Evolutionary conservation across 2,797 vertebrate genomes (phyloP).

Genomic region (Phalloptychus januarius): DNA sequence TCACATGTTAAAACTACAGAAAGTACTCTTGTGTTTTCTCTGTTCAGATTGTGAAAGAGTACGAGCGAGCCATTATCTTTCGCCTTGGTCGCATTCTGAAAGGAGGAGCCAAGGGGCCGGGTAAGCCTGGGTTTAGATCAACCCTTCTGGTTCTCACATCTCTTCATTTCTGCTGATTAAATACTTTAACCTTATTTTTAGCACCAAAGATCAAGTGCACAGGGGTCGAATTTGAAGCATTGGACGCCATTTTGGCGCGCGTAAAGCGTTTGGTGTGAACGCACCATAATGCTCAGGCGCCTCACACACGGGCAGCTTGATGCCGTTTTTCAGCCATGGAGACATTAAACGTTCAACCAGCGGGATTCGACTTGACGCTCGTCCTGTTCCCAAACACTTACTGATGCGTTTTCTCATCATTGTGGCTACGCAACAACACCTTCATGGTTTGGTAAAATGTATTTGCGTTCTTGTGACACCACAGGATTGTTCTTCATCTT

Average conservation of each 20-base stretch:
- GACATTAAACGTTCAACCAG: too few relatives aligned
- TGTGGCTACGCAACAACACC: slow-evolving; percentile 50
- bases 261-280: too few relatives aligned
- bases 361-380: slow-evolving; percentile 53
- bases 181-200: not conserved
- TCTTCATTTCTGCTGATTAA: not conserved
- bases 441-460: slow-evolving; percentile 54
- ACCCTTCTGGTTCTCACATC: not conserved
- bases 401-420: slow-evolving; percentile 51
- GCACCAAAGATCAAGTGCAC: too few relatives aligned
- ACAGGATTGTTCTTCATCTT: slow-evolving; percentile 93
- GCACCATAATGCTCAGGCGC: slow-evolving; percentile 11
- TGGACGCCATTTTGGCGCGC: too few relatives aligned
- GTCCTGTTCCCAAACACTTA: slow-evolving; percentile 68
- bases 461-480: slow-evolving; percentile 56
- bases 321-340: slow-evolving; percentile 59
- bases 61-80: slow-evolving; percentile 96
- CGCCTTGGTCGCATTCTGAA: slow-evolving; percentile 90
- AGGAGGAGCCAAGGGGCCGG: slow-evolving; percentile 95
- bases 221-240: too few relatives aligned
- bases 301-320: slow-evolving; percentile 47
- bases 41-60: slow-evolving; percentile 93
- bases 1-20: not conserved
- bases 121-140: slow-evolving; percentile 60
- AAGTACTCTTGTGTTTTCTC: slow-evolving; percentile 3